Base-by-base conservation (phyloP, 2,113 vertebrate genomes). In the Oryzias melastigma region DNA sequence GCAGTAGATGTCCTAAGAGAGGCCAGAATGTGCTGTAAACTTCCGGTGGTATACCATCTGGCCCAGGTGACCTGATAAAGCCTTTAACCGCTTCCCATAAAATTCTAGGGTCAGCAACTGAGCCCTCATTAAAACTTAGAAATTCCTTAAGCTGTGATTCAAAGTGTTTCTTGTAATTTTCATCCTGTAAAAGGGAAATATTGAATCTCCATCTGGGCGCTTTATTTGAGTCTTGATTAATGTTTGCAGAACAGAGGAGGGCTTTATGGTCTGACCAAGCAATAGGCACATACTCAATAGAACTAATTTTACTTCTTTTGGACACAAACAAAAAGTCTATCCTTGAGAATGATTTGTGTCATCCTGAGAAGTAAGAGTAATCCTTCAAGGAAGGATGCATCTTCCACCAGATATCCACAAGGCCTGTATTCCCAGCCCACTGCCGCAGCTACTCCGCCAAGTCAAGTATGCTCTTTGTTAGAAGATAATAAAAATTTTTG, bases 321-420 rank as follows among this genome's bases (percentile, higher is more conserved):
- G 13, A 22, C 14, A 25, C 22, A 51, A 14, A 25, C 14, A 51
- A 51, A 51, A 51, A 1, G n/a, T n/a, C n/a, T n/a, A n/a, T n/a
- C n/a, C n/a, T n/a, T n/a, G n/a, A n/a, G n/a, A n/a, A n/a, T n/a
- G 49, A 51, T 25, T 51, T 51, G 22, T 51, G 22, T 51, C 49
- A 25, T 5, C 49, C 22, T 7, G 49, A 51, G 13, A 24, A 51
- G 7, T 15, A 51, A 13, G 49, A 51, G 27, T 15, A 51, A 51
- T 51, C 49, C 19, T 24, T 51, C 15, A 25, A 5, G 27, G 22
- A 51, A 5, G 49, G 22, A 15, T 51, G 19, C 17, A 51, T 5
- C n/a, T 8, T 25, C 4, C 22, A n/a, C 45, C 45, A 46, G 8
- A 46, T n/a, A n/a, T 46, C 45, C 5, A 46, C 22, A 13, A 51